A percentile compares a stretch with the other conserved stretches of the same genome.
These are phyloP conservation scores for Scleropages formosus DNA, from an alignment of 2,797 vertebrate genomes.

Conservation along the genomic window DNA sequence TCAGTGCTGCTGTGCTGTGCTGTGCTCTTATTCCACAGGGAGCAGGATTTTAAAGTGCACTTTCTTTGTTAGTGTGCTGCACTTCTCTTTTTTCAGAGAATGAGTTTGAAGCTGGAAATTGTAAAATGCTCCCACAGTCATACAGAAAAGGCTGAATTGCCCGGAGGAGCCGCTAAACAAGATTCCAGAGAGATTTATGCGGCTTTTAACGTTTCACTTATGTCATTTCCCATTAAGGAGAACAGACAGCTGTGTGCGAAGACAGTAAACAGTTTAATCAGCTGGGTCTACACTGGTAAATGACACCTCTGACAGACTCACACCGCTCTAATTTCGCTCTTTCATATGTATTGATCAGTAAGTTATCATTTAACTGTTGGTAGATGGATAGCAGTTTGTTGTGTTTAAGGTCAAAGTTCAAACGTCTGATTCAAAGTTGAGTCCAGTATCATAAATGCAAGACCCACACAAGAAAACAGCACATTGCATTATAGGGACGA, in stretches of 20 bases:
- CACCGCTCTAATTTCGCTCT: not conserved
- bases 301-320: constrained; percentile 13
- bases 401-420: not conserved
- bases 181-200: constrained; percentile 56
- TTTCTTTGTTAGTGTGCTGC: not conserved
- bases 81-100: not conserved
- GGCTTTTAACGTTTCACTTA: constrained; percentile 63
- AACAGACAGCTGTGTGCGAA: constrained; percentile 64
- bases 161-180: constrained; percentile 23
- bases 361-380: constrained; percentile 13
- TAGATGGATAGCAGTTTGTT: not conserved
- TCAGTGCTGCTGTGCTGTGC: not conserved
- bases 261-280: constrained; percentile 31
- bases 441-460: no score
- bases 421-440: not conserved
- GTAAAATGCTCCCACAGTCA: constrained; percentile 19
- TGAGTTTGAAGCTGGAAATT: constrained; percentile 2
- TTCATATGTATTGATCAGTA: constrained; percentile 12
- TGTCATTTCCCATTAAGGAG: constrained; percentile 64
- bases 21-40: not conserved
- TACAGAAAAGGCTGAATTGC: constrained; percentile 20
- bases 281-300: constrained; percentile 1
- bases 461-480: no score
- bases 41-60: not conserved
- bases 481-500: no score